Base-by-base conservation (phyloP, 2,888 invertebrate species). In the Mesorhabditis spiculigera region DNA sequence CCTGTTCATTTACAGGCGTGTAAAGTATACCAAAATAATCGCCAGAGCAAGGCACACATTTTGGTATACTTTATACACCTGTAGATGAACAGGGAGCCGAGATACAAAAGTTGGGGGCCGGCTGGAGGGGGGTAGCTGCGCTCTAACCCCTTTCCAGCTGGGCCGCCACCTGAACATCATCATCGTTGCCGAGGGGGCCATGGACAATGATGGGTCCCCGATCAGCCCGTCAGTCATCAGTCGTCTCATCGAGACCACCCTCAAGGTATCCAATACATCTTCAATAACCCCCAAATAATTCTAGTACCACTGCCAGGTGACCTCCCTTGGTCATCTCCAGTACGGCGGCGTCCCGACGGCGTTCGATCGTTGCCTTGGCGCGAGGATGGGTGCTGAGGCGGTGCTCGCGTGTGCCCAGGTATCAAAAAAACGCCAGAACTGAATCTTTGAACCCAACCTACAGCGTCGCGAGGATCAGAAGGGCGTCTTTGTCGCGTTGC, bases 371-470 rank as follows among this genome's bases (percentile, higher is more conserved):
- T 91, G 97, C 84, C 89, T 97, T 90, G 95, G 93, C 78, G 94
- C 93, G 82, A 91, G 97, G 78, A 97, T 98, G 97, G 97, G 97
- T 28, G 96, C 95, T 0, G 97, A 97, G 87, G 95, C 97, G 10
- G 96, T 97, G 0, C 66, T 69, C 71, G 69, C 41, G 28, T 28
- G 28, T 28, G 28, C 28, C 3, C 28, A 28, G 28, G 28, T 28
- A 28, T 3, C 28, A 28, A 28, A 28, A 3, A 28, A 28, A 28
- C 28, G 28, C 28, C 28, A 28, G 28, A 28, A 28, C 28, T 28
- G 28, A 28, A 28, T 1, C 28, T 28, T 28, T 28, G 28, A 28
- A 28, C 28, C 28, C 28, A 28, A 28, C 28, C 28, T 28, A 1
- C 28, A 28, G 28, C 28, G 28, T 28, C 28, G 28, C 28, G 28